Evolutionary conservation across 30 jellyfish, hydroid and myxozoan species (phyloP).

Genomic region (Rhopilema esculentum): DNA sequence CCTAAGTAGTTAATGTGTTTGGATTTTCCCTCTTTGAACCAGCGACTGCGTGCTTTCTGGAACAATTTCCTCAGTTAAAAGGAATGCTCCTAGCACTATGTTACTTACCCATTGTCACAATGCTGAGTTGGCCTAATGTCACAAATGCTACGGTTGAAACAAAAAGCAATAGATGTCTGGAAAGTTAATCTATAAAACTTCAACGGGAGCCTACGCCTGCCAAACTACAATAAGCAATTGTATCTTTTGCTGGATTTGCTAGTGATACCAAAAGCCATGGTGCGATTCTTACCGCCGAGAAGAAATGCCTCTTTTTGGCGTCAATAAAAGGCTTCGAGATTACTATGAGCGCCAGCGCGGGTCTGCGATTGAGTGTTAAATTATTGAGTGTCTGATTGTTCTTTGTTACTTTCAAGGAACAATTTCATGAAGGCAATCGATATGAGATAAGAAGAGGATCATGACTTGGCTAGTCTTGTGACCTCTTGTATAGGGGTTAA

Average conservation of each 20-base stretch:
- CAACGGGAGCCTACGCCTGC: neutral
- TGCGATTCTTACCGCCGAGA: too few relatives aligned
- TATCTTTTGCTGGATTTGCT: neutral
- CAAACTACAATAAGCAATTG: neutral
- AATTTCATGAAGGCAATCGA: neutral
- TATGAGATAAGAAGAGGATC: neutral
- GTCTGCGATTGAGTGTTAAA: neutral
- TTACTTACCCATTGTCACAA: too few relatives aligned
- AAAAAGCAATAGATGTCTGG: neutral
- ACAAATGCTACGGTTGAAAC: neutral
- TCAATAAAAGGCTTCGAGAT: neutral
- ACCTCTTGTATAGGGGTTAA: too few relatives aligned
- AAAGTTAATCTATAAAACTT: neutral
- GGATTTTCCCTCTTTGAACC: too few relatives aligned
- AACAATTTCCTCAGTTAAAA: too few relatives aligned
- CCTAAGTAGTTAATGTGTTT: too few relatives aligned
- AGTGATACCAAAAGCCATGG: neutral
- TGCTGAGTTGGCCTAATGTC: too few relatives aligned
- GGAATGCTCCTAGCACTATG: too few relatives aligned
- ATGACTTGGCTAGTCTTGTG: too few relatives aligned
- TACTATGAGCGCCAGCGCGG: neutral
- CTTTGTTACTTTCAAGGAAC: neutral
- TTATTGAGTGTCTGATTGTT: neutral
- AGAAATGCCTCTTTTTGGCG: neutral
- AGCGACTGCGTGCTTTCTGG: too few relatives aligned